Evolutionary conservation across 2,888 invertebrate genomes (phyloP).

Genomic region (Coenonympha glycerion): DNA sequence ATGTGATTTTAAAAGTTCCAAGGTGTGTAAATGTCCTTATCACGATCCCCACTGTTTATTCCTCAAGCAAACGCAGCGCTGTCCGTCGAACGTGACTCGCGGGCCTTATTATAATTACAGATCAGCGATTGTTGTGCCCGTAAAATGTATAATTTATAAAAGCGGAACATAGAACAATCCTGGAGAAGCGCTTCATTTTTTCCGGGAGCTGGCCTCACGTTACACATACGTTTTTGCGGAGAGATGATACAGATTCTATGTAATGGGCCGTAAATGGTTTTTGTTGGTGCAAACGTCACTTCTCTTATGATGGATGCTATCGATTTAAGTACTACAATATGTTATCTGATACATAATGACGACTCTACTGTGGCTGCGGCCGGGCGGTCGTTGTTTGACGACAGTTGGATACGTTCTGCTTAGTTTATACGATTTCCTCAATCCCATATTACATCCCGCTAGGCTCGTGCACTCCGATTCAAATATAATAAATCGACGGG

Average conservation of each 20-base stretch:
- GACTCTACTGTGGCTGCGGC: slow-evolving; percentile 5
- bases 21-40: slow-evolving; percentile 22
- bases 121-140: slow-evolving; percentile 69
- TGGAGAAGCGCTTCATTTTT: slow-evolving; percentile 48
- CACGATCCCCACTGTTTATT: slow-evolving; percentile 37
- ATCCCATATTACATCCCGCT: slow-evolving; percentile 12
- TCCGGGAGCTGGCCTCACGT: slow-evolving; percentile 41
- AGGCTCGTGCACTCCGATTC: slow-evolving; percentile 2
- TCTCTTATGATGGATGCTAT: slow-evolving; percentile 40
- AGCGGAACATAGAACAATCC: slow-evolving; percentile 52
- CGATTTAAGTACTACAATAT: slow-evolving; percentile 24
- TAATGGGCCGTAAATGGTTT: slow-evolving; percentile 43
- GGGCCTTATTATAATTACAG: slow-evolving; percentile 71
- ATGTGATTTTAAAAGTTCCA: not conserved
- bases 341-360: slow-evolving; percentile 30
- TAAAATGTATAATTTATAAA: slow-evolving; percentile 72
- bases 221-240: slow-evolving; percentile 54
- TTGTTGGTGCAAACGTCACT: slow-evolving; percentile 29
- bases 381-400: slow-evolving; percentile 12
- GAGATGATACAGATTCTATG: slow-evolving; percentile 40
- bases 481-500: slow-evolving; percentile 18
- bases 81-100: slow-evolving; percentile 60
- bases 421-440: slow-evolving; percentile 13
- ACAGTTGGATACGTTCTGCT: slow-evolving; percentile 13
- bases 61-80: slow-evolving; percentile 35